Percentiles rank a stretch among this genome's conserved stretches.
phyloP scores from a whole-genome alignment of 2,797 vertebrate genomes.

The Microchirus variegatus region DNA sequence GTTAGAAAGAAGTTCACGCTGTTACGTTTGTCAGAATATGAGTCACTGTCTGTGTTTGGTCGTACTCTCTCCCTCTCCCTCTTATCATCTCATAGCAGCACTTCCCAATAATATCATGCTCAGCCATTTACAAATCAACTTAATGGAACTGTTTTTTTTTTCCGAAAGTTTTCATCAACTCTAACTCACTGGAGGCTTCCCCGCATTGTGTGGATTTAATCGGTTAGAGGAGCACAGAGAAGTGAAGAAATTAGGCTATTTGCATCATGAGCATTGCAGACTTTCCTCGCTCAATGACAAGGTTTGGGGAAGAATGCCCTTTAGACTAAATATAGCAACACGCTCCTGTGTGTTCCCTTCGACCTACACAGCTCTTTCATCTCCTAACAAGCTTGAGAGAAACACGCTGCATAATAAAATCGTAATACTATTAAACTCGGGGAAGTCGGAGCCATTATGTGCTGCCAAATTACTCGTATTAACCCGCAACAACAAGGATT shows the following conservation, averaged over 20 bases:
- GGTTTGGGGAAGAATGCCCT: constrained; percentile 32
- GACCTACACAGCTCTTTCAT: constrained; percentile 70
- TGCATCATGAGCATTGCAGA: constrained; percentile 65
- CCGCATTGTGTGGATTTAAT: constrained; percentile 67
- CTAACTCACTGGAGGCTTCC: constrained; percentile 65
- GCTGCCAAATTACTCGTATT: constrained; percentile 68
- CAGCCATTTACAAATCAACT: constrained; percentile 64
- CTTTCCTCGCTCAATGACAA: constrained; percentile 60
- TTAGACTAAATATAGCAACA: constrained; percentile 62
- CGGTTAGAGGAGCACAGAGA: constrained; percentile 68
- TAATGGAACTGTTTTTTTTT: constrained; percentile 64
- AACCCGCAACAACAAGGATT: constrained; percentile 69
- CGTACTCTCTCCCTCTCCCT: neutral
- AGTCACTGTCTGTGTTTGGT: no score
- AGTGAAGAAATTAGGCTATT: constrained; percentile 71
- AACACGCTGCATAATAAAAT: constrained; percentile 66
- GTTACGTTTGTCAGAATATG: neutral
- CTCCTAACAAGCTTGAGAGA: constrained; percentile 60
- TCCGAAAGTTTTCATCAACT: constrained; percentile 61
- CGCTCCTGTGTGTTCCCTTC: constrained; percentile 44
- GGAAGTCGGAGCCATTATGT: constrained; percentile 51
- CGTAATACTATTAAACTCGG: constrained; percentile 55
- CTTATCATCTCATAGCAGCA: constrained; percentile 44
- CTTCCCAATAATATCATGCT: constrained; percentile 66
- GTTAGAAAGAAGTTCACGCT: neutral